Percentiles rank a stretch among this genome's conserved stretches.
Evolutionary conservation across 2,888 invertebrate genomes (phyloP).

Genomic region (Euzetes globulus): DNA sequence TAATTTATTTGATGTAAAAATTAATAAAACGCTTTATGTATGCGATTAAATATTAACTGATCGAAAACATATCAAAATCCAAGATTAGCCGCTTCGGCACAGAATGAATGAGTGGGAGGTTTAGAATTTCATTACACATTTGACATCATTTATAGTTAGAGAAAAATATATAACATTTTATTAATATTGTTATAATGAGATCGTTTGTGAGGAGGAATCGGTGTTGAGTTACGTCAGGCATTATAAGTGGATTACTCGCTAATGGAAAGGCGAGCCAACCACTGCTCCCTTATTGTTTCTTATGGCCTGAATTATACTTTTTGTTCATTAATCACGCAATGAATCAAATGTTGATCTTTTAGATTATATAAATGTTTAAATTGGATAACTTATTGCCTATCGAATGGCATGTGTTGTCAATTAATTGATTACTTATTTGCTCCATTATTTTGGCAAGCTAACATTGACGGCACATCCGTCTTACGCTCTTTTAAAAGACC

Average conservation of each 20-base stretch:
- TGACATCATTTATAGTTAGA: neutral
- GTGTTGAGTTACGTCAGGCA: neutral
- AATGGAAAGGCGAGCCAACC: neutral
- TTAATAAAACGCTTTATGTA: neutral
- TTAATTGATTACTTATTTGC: too few species aligned
- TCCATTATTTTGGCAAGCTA: too few species aligned
- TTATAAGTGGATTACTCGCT: neutral
- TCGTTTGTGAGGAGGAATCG: neutral
- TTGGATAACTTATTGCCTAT: too few species aligned
- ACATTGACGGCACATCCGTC: too few species aligned
- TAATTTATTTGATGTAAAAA: too few species aligned
- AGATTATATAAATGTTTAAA: neutral
- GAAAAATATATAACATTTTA: neutral
- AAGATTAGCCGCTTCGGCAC: neutral
- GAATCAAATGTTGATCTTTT: neutral
- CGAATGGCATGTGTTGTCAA: too few species aligned
- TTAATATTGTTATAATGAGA: conserved; percentile 1
- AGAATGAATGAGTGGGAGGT: neutral
- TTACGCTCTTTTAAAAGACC: too few species aligned
- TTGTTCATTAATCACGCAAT: neutral
- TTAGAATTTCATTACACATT: neutral
- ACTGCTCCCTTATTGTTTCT: neutral
- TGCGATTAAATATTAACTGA: neutral
- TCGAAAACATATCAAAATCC: neutral
- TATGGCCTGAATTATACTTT: neutral